Base-by-base conservation (phyloP, 1,140 invertebrate genomes). In the Caerostris extrusa region DNA sequence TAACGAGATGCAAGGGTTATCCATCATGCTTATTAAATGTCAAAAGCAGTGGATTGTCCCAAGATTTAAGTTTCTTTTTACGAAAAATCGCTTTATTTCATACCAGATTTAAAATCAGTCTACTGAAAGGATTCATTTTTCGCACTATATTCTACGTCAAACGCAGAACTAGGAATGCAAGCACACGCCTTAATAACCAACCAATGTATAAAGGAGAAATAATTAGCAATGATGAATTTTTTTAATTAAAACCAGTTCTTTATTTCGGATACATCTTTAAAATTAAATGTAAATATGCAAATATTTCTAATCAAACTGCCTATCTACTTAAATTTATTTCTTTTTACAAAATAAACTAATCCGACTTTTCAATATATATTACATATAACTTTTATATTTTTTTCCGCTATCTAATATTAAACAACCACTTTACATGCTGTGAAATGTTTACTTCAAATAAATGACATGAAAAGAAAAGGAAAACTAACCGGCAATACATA, bases 21-120 rank as follows among this genome's bases (percentile, higher is more conserved):
- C 82, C 91, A 92, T 92, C 91, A 92, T 92, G 82, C 58, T 92
- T 92, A 92, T 92, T 92, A 92, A 92, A 92, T 64, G 91, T 92
- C 91, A 92, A 34, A 57, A 50, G 19, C 91, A 92, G 77, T 14
- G 58, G 90, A 91, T 83, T 91, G 77, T 82, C 77, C 69, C 69
- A 5, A 8, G 58, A 10, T n/a, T 17, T 10, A 69, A 71, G 50
- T 90, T 83, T 56, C 19, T 17, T 82, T 57, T 17, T 64, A 58
- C 89, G 12, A 56, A 58, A 89, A 89, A 89, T 56, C n/a, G 67
- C 57, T 55, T 56, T 81, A 58, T 83, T 91, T 91, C 69, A 83
- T 71, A 90, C 81, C 81, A 60, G 89, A 91, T 83, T 53, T 56
- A 53, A 60, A 83, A 83, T 91, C 90, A 85, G 81, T 91, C 69